A percentile compares a stretch with the other conserved stretches of the same genome.
Conservation (phyloP, 2,888 invertebrate genomes). For the Plusia festucae region DNA sequence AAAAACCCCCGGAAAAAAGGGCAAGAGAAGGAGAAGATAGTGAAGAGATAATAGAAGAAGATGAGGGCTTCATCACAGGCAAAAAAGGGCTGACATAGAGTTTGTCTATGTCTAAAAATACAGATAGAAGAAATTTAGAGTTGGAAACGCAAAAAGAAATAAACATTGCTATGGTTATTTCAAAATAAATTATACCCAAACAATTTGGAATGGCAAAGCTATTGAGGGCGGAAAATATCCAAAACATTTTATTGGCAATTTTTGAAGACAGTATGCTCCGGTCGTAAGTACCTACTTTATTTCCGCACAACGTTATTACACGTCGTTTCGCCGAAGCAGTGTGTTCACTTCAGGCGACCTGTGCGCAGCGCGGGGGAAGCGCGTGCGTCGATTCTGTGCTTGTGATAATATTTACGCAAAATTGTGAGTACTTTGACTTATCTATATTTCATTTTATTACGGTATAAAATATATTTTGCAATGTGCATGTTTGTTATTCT, state of each 20-base stretch:
- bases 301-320: too few species aligned
- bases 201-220: conserved; percentile 4
- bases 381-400: neutral
- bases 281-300: too few species aligned
- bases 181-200: neutral
- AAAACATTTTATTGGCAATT: neutral
- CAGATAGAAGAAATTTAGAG: too few species aligned
- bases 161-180: neutral
- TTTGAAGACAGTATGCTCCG: conserved; percentile 16
- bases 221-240: neutral
- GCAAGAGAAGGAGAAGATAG: conserved; percentile 6
- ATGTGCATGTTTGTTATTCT: too few species aligned
- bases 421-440: too few species aligned
- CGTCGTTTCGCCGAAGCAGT: too few species aligned
- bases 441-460: too few species aligned
- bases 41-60: conserved; percentile 13
- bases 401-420: neutral
- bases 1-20: conserved; percentile 8
- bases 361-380: too few species aligned
- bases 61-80: conserved; percentile 11
- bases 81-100: conserved; percentile 7
- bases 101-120: neutral
- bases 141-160: too few species aligned
- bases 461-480: too few species aligned
- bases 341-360: too few species aligned